These are phyloP conservation scores for Galeopterus variegatus DNA, from an alignment of 2,113 vertebrate species.

Conservation along the genomic window DNA sequence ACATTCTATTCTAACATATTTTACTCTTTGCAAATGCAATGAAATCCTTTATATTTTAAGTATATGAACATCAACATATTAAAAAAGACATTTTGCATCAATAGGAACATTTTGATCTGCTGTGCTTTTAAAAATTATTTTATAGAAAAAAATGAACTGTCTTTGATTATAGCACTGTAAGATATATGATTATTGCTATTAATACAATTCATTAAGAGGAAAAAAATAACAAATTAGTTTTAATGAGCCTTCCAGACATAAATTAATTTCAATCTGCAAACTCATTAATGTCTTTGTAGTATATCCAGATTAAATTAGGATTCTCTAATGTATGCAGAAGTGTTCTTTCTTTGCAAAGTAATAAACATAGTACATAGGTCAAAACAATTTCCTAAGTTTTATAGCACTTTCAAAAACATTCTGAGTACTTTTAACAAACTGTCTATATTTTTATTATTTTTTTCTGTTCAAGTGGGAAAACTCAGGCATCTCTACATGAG, in stretches of 20 bases:
- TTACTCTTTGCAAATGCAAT: neutral
- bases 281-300: conserved; percentile 82
- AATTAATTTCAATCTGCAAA: conserved; percentile 82
- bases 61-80: neutral
- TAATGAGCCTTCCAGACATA: conserved; percentile 84
- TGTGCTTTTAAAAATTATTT: conserved; percentile 22
- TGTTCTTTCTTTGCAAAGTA: conserved; percentile 64
- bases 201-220: conserved; percentile 85
- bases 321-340: conserved; percentile 38
- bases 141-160: conserved; percentile 50
- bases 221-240: conserved; percentile 86
- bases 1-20: neutral
- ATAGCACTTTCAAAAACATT: neutral
- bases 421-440: neutral
- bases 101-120: conserved; percentile 37
- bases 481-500: neutral
- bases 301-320: conserved; percentile 63
- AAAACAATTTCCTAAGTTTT: conserved; percentile 51
- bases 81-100: neutral
- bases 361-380: neutral
- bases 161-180: conserved; percentile 69
- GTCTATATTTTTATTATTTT: neutral
- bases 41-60: neutral
- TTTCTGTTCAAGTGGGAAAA: neutral
- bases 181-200: conserved; percentile 84